These are phyloP conservation scores for Pammene fasciana DNA, from an alignment of 2,888 invertebrate genomes.

Conservation along the genomic window DNA sequence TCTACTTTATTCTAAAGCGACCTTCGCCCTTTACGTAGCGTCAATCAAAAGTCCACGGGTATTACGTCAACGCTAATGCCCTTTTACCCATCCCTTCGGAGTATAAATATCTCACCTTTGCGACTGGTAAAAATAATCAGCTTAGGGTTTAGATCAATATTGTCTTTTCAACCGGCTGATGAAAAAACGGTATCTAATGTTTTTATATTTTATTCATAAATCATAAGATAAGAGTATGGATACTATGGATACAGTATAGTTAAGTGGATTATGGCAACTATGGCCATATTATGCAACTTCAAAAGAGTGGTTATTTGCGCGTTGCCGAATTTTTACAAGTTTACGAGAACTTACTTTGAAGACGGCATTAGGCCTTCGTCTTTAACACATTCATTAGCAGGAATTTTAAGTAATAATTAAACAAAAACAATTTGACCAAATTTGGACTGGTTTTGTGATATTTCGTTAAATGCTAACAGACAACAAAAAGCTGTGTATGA, in stretches of 20 bases:
- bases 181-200: not conserved
- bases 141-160: conserved; percentile 44
- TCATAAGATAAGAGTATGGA: too few species aligned
- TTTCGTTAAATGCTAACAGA: not conserved
- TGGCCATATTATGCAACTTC: too few species aligned
- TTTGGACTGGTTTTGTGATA: not conserved
- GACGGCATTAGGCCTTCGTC: too few species aligned
- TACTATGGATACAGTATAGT: too few species aligned
- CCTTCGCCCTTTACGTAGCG: conserved; percentile 61
- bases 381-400: too few species aligned
- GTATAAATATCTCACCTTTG: conserved; percentile 63
- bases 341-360: not conserved
- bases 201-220: too few species aligned
- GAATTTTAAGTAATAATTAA: too few species aligned
- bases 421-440: not conserved
- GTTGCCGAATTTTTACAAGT: not conserved
- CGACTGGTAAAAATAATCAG: conserved; percentile 46
- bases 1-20: conserved; percentile 45
- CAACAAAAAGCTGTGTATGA: not conserved
- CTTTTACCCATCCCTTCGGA: conserved; percentile 61
- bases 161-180: conserved; percentile 18
- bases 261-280: not conserved
- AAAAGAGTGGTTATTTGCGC: not conserved
- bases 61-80: conserved; percentile 57
- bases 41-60: conserved; percentile 68